Percentiles rank a stretch among this genome's conserved stretches.
Evolutionary conservation across 2,888 invertebrate species (phyloP).

Genomic region (Luperina testacea): DNA sequence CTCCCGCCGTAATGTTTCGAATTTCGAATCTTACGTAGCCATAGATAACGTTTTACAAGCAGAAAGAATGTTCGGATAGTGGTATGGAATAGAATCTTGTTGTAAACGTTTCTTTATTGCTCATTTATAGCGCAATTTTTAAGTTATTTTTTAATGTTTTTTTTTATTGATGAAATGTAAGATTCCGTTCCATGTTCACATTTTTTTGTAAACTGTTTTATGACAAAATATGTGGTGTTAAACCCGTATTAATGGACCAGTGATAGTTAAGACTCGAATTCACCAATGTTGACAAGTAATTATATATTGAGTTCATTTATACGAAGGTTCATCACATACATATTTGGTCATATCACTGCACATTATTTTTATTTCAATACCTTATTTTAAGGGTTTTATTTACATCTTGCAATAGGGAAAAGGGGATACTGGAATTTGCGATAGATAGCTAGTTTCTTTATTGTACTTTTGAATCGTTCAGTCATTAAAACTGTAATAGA

Average conservation of each 20-base stretch:
- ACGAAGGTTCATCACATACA: slow-evolving; percentile 29
- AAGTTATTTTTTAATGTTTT: slow-evolving; percentile 62
- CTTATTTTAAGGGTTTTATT: slow-evolving; percentile 53
- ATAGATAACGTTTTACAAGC: slow-evolving; percentile 55
- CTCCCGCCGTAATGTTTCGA: slow-evolving; percentile 47
- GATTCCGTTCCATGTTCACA: slow-evolving; percentile 73
- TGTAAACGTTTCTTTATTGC: slow-evolving; percentile 57
- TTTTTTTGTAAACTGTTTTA: slow-evolving; percentile 32
- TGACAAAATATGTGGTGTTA: slow-evolving; percentile 48
- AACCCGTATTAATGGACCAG: slow-evolving; percentile 18
- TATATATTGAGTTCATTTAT: slow-evolving; percentile 23
- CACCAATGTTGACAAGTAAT: slow-evolving; percentile 5
- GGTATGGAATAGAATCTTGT: slow-evolving; percentile 68
- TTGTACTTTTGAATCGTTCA: not conserved
- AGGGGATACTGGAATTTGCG: slow-evolving; percentile 16
- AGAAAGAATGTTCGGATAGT: slow-evolving; percentile 44
- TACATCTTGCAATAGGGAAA: slow-evolving; percentile 44
- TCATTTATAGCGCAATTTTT: slow-evolving; percentile 65
- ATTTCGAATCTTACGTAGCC: slow-evolving; percentile 30
- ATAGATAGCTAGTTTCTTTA: not conserved
- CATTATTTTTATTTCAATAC: slow-evolving; percentile 49
- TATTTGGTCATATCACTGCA: slow-evolving; percentile 44
- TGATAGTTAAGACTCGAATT: slow-evolving; percentile 20
- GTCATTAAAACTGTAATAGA: not conserved
- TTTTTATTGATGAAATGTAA: slow-evolving; percentile 54